A percentile compares a stretch with the other conserved stretches of the same genome.
Conservation (phyloP, 2,797 vertebrate species). For the Potorous gilbertii region DNA sequence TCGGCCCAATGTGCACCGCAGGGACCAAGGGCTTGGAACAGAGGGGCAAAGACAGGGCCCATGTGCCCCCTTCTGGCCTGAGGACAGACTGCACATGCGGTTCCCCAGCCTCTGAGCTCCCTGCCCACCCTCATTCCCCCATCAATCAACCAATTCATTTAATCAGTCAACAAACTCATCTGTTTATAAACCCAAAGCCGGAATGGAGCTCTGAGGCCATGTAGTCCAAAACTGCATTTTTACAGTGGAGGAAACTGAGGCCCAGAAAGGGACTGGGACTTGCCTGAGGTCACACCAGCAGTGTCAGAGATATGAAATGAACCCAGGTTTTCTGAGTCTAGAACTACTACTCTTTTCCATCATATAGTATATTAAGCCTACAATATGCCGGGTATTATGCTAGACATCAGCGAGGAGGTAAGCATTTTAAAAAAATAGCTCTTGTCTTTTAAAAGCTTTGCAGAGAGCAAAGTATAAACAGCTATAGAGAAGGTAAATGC, state of each 20-base stretch:
- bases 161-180: background rate
- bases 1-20: background rate
- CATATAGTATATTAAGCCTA: background rate
- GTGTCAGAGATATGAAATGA: too few relatives aligned
- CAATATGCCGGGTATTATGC: background rate
- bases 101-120: background rate
- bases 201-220: background rate
- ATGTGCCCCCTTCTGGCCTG: slow-evolving; percentile 1
- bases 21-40: background rate
- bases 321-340: background rate
- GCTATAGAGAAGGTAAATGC: background rate
- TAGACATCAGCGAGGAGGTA: background rate
- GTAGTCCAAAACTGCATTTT: background rate
- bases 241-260: background rate
- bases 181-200: background rate
- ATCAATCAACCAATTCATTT: background rate
- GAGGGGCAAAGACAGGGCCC: slow-evolving; percentile 4
- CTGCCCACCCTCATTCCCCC: background rate
- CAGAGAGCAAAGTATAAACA: background rate
- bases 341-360: background rate
- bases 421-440: background rate
- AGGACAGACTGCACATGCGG: background rate
- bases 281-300: too few relatives aligned
- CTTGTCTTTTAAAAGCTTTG: background rate
- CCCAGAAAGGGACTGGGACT: background rate